Percentiles rank a stretch among this genome's conserved stretches.
Conservation (phyloP, 2,888 invertebrate genomes). For the Oasisia sp. region DNA sequence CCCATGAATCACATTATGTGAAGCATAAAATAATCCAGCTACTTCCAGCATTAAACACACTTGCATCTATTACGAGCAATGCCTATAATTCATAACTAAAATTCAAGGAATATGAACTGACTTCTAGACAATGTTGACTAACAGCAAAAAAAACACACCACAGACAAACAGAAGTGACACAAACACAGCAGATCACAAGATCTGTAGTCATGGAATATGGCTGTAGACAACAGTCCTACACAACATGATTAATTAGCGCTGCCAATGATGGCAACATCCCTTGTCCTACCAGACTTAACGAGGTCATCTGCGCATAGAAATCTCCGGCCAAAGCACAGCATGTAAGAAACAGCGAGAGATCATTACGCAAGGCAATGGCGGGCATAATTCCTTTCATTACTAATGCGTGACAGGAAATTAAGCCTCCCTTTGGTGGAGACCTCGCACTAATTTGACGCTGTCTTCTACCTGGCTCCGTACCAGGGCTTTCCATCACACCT, state of each 20-base stretch:
- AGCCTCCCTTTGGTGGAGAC: not conserved
- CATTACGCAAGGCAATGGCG: not conserved
- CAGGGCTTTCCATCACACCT: not conserved
- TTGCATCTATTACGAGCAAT: not conserved
- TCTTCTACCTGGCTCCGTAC: not conserved
- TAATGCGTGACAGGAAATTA: not conserved
- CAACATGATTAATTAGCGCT: not conserved
- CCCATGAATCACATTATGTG: too few relatives aligned
- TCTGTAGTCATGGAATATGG: too few relatives aligned
- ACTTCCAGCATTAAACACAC: not conserved
- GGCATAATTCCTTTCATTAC: not conserved
- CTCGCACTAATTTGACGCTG: not conserved
- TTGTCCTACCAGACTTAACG: not conserved
- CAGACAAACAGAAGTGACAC: not conserved
- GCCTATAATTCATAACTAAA: not conserved
- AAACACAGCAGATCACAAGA: not conserved
- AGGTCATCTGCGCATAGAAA: not conserved
- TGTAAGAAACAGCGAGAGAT: not conserved
- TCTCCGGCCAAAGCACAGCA: not conserved
- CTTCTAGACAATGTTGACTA: not conserved
- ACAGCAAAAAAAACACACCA: not conserved
- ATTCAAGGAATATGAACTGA: not conserved
- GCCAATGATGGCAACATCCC: not conserved
- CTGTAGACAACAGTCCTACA: too few relatives aligned
- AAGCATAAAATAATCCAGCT: not conserved